Base-by-base conservation (phyloP, 1,140 invertebrate species). In the Platorchestia sp. region DNA sequence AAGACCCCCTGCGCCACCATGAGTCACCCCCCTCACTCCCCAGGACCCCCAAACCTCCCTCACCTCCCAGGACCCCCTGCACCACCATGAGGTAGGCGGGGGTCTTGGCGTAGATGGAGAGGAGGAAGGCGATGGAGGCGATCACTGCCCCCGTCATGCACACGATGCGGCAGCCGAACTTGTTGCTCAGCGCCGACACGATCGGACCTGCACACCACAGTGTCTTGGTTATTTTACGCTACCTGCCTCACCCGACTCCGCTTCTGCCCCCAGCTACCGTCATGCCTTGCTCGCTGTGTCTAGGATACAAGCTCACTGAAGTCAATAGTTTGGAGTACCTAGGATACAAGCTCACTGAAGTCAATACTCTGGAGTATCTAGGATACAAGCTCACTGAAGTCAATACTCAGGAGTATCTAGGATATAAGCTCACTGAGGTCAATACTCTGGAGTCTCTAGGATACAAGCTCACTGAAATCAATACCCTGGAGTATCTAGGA, bases 181-280 rank as follows among this genome's bases (percentile, higher is more conserved):
- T 99, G 97, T 99, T 99, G 95, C 99, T 99, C 97, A 99, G 97
- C 47, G 99, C 99, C 96, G 99, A 99, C 95, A 99, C 99, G 95
- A 99, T 97, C 27, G 99, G 99, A 97, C 99, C 99, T 99, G 97
- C 86, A 97, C 96, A 41, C 10, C 36, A 43, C 36, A 86, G n/a
- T n/a, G n/a, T n/a, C n/a, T n/a, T 19, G 91, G 44, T 45, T 16
- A 45, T 19, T 93, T 44, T n/a, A n/a, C n/a, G n/a, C n/a, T n/a
- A n/a, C n/a, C n/a, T n/a, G n/a, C n/a, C n/a, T n/a, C n/a, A n/a
- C n/a, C n/a, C n/a, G n/a, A n/a, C n/a, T n/a, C n/a, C n/a, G n/a
- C n/a, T n/a, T n/a, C n/a, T 51, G 19, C 47, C 47, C 6, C 7
- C 47, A 6, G 47, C 19, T 51, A 19, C 7, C 47, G 47, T 51